These are phyloP conservation scores for Pseudomugil gertrudae DNA, from an alignment of 2,797 vertebrate species.

Conservation along the genomic window DNA sequence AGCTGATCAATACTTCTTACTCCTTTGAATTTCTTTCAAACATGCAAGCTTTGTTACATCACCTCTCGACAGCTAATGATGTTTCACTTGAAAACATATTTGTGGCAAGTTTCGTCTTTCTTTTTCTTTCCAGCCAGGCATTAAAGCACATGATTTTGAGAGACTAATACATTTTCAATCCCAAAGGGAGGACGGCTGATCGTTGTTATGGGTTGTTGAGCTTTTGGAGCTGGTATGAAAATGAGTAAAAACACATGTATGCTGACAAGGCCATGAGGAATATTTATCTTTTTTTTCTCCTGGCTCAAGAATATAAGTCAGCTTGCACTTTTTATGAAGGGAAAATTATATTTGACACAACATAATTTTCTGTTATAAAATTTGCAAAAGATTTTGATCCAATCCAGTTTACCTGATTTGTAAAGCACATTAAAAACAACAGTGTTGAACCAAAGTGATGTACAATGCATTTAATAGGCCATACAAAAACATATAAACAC, in stretches of 20 bases:
- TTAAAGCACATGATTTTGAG: slow-evolving; percentile 17
- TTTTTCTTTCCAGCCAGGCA: no score
- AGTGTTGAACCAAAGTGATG: no score
- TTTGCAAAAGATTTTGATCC: no score
- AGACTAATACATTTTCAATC: slow-evolving; percentile 34
- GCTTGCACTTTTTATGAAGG: neutral
- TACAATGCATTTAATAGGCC: neutral
- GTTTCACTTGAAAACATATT: slow-evolving; percentile 20
- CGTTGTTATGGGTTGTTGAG: slow-evolving; percentile 2
- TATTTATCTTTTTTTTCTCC: neutral
- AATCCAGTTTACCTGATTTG: no score
- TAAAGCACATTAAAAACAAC: no score
- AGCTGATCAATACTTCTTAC: slow-evolving; percentile 26
- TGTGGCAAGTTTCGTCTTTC: slow-evolving; percentile 9
- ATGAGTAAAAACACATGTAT: slow-evolving; percentile 4
- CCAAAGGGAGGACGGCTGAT: slow-evolving; percentile 26
- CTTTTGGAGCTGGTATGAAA: neutral
- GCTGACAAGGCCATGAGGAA: slow-evolving; percentile 18
- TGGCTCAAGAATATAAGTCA: neutral
- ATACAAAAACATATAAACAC: neutral
- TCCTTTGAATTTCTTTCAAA: slow-evolving; percentile 29
- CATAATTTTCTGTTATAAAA: no score
- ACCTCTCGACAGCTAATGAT: slow-evolving; percentile 32
- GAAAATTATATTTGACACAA: neutral
- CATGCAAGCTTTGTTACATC: slow-evolving; percentile 23